Evolutionary conservation across 1,140 invertebrate genomes (phyloP).

Genomic region (Drosophila busckii): DNA sequence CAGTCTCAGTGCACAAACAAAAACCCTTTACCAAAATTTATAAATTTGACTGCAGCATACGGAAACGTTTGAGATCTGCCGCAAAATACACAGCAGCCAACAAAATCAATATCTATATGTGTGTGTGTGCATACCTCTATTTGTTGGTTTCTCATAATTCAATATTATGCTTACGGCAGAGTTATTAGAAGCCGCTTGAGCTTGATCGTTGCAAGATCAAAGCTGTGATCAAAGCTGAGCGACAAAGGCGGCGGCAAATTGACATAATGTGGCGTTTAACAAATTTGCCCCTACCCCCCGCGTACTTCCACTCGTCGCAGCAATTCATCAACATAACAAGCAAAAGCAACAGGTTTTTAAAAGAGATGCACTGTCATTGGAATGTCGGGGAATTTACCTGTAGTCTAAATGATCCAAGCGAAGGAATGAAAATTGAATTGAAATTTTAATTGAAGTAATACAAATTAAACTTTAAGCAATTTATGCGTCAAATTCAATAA

Average conservation of each 20-base stretch:
- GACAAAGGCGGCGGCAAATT: slow-evolving; percentile 62
- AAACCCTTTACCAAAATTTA: slow-evolving; percentile 33
- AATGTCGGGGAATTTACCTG: too few species aligned
- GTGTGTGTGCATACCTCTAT: too few species aligned
- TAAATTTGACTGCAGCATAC: slow-evolving; percentile 2
- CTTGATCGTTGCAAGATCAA: slow-evolving; percentile 37
- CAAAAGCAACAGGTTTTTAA: too few species aligned
- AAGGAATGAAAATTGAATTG: neutral
- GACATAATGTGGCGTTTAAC: slow-evolving; percentile 78
- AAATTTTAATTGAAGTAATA: slow-evolving; percentile 5
- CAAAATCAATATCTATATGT: slow-evolving; percentile 17
- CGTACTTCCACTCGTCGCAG: neutral
- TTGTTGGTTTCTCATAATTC: too few species aligned
- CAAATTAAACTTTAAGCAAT: too few species aligned
- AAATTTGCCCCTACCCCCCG: slow-evolving; percentile 34
- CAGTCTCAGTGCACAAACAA: slow-evolving; percentile 13
- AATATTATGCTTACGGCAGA: slow-evolving; percentile 58
- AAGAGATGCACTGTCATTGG: too few species aligned
- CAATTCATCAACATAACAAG: slow-evolving; percentile 2
- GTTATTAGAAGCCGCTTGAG: slow-evolving; percentile 52
- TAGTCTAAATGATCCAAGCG: too few species aligned
- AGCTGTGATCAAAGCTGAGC: slow-evolving; percentile 29
- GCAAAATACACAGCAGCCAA: slow-evolving; percentile 37
- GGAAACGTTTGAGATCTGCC: slow-evolving; percentile 36
- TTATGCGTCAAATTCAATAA: too few species aligned